A percentile compares a stretch with the other conserved stretches of the same genome.
These are phyloP conservation scores for Drosophila quinaria DNA, from an alignment of 2,888 invertebrate species.

Conservation along the genomic window DNA sequence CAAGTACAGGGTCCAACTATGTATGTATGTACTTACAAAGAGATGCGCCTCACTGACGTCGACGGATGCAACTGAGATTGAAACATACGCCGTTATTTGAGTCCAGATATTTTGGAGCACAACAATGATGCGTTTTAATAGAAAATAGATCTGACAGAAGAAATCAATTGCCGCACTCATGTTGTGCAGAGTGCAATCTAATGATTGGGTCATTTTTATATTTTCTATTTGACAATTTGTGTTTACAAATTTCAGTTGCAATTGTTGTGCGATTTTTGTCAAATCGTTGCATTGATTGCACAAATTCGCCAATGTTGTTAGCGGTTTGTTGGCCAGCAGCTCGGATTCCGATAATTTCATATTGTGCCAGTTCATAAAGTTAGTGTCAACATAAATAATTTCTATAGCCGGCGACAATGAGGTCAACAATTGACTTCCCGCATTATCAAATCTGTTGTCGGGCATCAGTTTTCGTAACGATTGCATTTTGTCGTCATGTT, in stretches of 20 bases:
- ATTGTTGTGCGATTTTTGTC: slow-evolving; percentile 89
- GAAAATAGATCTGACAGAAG: slow-evolving; percentile 89
- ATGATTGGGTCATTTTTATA: slow-evolving; percentile 12
- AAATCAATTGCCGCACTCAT: slow-evolving; percentile 88
- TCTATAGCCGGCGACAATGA: slow-evolving; percentile 64
- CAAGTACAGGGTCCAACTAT: not conserved
- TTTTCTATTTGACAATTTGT: slow-evolving; percentile 66
- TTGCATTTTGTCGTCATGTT: slow-evolving; percentile 74
- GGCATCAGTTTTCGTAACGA: slow-evolving; percentile 53
- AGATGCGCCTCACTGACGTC: slow-evolving; percentile 52
- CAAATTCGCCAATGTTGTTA: slow-evolving; percentile 92
- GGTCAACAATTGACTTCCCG: slow-evolving; percentile 9
- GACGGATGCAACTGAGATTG: slow-evolving; percentile 86
- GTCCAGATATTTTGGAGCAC: slow-evolving; percentile 90
- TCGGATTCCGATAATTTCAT: slow-evolving; percentile 88
- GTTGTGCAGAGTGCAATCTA: slow-evolving; percentile 72
- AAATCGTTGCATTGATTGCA: slow-evolving; percentile 92
- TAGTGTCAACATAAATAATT: slow-evolving; percentile 52
- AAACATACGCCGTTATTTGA: slow-evolving; percentile 91
- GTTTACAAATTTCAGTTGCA: slow-evolving; percentile 86
- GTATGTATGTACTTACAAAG: slow-evolving; percentile 63
- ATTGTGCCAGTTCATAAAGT: slow-evolving; percentile 3
- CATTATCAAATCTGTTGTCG: slow-evolving; percentile 6
- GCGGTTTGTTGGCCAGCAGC: slow-evolving; percentile 91
- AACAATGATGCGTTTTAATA: slow-evolving; percentile 90